phyloP scores from a whole-genome alignment of 2,888 invertebrate species.

The Cephalotes varians region DNA sequence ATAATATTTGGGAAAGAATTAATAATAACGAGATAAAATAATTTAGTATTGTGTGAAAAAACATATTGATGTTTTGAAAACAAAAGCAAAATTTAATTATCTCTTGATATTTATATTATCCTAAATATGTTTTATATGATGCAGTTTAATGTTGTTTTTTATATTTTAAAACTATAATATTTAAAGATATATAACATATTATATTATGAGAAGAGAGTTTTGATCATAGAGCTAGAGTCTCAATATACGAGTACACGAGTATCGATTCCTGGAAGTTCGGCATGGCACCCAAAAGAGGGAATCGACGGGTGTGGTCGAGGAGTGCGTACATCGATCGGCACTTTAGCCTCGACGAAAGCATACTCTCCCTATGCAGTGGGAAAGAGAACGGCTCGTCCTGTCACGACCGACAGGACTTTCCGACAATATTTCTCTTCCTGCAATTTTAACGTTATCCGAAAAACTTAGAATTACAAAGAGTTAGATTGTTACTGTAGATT shows the following conservation, averaged over 20 bases:
- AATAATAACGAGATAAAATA: not conserved
- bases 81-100: not conserved
- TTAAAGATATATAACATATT: not conserved
- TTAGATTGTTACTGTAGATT: not conserved
- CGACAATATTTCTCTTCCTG: constrained; percentile 47
- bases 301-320: constrained; percentile 75
- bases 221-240: constrained; percentile 7
- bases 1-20: not conserved
- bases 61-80: not conserved
- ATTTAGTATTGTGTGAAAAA: not conserved
- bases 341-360: constrained; percentile 71
- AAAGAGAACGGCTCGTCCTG: constrained; percentile 60
- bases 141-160: constrained; percentile 1
- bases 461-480: not conserved
- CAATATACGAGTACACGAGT: constrained; percentile 57
- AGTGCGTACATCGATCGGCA: constrained; percentile 76
- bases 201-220: not conserved
- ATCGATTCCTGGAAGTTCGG: constrained; percentile 74
- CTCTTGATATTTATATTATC: not conserved
- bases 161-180: not conserved
- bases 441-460: not conserved
- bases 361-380: constrained; percentile 57
- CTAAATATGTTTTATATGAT: not conserved
- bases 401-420: constrained; percentile 59
- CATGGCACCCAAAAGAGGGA: constrained; percentile 69